Evolutionary conservation across 2,888 invertebrate species (phyloP).

Genomic region (Cyclophora albipunctata): DNA sequence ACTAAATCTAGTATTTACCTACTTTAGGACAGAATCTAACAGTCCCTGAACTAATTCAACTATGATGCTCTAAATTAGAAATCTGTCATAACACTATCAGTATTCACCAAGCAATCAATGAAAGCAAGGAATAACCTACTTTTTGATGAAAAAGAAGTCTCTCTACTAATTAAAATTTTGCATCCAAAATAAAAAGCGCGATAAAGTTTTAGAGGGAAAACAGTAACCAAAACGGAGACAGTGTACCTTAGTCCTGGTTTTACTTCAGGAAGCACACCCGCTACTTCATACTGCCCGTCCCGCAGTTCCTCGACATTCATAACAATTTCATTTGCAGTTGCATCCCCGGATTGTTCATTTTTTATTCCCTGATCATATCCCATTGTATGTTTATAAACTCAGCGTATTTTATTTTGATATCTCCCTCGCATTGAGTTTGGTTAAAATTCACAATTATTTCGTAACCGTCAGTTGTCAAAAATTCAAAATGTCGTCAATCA

Average conservation of each 20-base stretch:
- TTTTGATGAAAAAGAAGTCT: no score
- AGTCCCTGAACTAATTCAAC: no score
- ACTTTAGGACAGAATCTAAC: no score
- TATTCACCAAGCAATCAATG: no score
- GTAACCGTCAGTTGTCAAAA: constrained; percentile 23
- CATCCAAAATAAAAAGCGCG: no score
- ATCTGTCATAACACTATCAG: no score
- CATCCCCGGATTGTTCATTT: constrained; percentile 8
- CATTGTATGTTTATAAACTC: constrained; percentile 13
- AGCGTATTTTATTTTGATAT: constrained; percentile 18
- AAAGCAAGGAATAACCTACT: no score
- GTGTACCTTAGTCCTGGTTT: constrained; percentile 11
- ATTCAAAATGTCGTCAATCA: constrained; percentile 21
- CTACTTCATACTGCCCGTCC: constrained; percentile 17
- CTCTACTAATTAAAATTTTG: no score
- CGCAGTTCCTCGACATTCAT: constrained; percentile 29
- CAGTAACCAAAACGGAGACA: no score
- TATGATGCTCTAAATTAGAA: no score
- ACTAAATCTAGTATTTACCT: no score
- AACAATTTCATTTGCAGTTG: constrained; percentile 16
- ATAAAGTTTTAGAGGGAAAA: no score
- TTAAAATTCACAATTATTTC: constrained; percentile 15
- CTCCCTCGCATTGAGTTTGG: constrained; percentile 23
- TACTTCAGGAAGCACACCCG: constrained; percentile 15
- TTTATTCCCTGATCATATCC: constrained; percentile 23